A percentile compares a stretch with the other conserved stretches of the same genome.
phyloP scores from a whole-genome alignment of 2,888 invertebrate species.

The Rotaria sp. region DNA sequence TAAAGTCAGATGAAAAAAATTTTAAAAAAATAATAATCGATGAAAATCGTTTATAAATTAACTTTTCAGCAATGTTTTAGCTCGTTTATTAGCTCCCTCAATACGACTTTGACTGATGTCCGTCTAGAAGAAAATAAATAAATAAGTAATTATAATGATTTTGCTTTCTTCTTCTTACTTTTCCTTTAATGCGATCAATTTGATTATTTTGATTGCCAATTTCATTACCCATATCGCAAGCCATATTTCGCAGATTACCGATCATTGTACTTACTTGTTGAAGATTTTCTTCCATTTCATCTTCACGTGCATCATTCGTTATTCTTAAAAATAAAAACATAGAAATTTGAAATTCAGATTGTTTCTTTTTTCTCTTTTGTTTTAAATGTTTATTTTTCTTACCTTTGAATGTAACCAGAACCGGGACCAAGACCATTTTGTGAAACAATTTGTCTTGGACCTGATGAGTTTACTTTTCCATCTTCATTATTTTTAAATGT shows the following conservation, averaged over 20 bases:
- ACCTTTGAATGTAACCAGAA: background rate
- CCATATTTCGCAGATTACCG: conserved; percentile 97
- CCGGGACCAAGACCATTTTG: background rate
- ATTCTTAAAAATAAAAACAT: conserved; percentile 60
- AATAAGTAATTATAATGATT: background rate
- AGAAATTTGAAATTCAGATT: background rate
- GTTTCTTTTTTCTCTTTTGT: background rate
- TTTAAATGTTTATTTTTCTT: background rate
- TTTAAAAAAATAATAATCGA: background rate
- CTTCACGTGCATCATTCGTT: conserved; percentile 94
- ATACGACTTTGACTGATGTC: conserved; percentile 82
- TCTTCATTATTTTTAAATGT: conserved; percentile 99
- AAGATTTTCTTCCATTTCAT: conserved; percentile 98
- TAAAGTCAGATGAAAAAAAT: background rate
- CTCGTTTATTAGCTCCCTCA: conserved; percentile 89
- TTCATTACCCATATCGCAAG: conserved; percentile 97
- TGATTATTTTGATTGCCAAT: conserved; percentile 93
- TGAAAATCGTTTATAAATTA: conserved; percentile 33
- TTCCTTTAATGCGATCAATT: conserved; percentile 91
- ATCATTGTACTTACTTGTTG: conserved; percentile 94
- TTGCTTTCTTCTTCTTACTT: conserved; percentile 63
- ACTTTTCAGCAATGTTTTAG: conserved; percentile 80
- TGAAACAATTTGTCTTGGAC: conserved; percentile 34
- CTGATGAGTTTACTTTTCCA: conserved; percentile 69
- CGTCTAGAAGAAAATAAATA: conserved; percentile 49